Evolutionary conservation across 2,888 invertebrate species (phyloP), one percentile per base, ranked within the genome.

Genomic region (Sepiola atlantica): DNA sequence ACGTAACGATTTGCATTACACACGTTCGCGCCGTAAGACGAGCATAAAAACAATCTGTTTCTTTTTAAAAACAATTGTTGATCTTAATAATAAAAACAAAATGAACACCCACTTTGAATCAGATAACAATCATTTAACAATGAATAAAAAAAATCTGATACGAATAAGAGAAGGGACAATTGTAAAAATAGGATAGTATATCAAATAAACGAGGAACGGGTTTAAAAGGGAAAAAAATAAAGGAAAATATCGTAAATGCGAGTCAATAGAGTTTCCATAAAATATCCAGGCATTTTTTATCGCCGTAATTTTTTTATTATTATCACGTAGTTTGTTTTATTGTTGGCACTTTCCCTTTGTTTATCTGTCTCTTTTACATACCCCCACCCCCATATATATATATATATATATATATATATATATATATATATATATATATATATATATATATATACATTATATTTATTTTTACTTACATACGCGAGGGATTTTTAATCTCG

Each of bases 181-280:
- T 77, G 8, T 12, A 77, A 77, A n/a, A 77, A 77, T 77, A 61
- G 28, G n/a, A n/a, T 28, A 77, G n/a, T 77, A 28, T 77, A 77
- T 28, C 8, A 77, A 77, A 77, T 12, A n/a, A 18, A 16, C 2
- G 6, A 77, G n/a, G 28, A 61, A 61, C 12, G 12, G 24, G 28
- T n/a, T n/a, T n/a, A n/a, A n/a, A 61, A 1, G n/a, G n/a, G n/a
- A 77, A n/a, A 24, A 1, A 24, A 24, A 77, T 4, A 28, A 77
- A 12, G 12, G 77, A 77, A 77, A 77, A 77, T 77, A 77, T n/a
- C 77, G 28, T 77, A 77, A 77, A n/a, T 77, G 77, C 12, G 10
- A 77, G 77, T 77, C 77, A n/a, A 77, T 28, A 77, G n/a, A n/a
- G 77, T 77, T 77, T 77, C 77, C 77, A n/a, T 77, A n/a, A 77